Conservation (phyloP, 2,888 invertebrate genomes). For the Calameuta pallipes region DNA sequence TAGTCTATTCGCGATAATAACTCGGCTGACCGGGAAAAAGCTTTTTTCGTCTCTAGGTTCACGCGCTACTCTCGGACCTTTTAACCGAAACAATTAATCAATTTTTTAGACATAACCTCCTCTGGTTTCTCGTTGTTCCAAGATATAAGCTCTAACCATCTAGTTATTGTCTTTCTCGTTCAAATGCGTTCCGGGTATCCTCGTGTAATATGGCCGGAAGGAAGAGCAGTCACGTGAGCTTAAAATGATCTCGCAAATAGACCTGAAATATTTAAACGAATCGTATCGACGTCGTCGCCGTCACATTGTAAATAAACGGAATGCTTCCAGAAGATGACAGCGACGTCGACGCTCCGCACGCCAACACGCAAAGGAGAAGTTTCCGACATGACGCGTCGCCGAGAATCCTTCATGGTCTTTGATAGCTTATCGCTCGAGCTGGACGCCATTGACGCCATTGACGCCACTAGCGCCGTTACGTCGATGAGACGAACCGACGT, state of each 20-base stretch:
- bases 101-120: too few species aligned
- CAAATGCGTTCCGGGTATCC: too few species aligned
- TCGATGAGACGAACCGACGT: slow-evolving; percentile 9
- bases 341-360: not conserved
- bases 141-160: too few species aligned
- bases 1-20: too few species aligned
- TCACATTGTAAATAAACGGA: not conserved
- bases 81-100: not conserved
- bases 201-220: too few species aligned
- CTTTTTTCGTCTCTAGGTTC: not conserved
- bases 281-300: not conserved
- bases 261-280: not conserved
- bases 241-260: too few species aligned
- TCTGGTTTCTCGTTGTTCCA: too few species aligned
- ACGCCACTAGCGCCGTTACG: not conserved
- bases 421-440: slow-evolving; percentile 7
- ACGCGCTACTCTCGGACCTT: not conserved
- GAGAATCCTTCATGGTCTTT: slow-evolving; percentile 9
- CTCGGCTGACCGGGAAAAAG: too few species aligned
- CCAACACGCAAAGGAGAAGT: not conserved
- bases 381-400: slow-evolving; percentile 1
- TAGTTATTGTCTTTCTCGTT: too few species aligned
- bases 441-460: not conserved
- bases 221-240: too few species aligned
- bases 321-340: not conserved